Conservation (phyloP, 2,113 vertebrate genomes). For the Trogon melanurus region DNA sequence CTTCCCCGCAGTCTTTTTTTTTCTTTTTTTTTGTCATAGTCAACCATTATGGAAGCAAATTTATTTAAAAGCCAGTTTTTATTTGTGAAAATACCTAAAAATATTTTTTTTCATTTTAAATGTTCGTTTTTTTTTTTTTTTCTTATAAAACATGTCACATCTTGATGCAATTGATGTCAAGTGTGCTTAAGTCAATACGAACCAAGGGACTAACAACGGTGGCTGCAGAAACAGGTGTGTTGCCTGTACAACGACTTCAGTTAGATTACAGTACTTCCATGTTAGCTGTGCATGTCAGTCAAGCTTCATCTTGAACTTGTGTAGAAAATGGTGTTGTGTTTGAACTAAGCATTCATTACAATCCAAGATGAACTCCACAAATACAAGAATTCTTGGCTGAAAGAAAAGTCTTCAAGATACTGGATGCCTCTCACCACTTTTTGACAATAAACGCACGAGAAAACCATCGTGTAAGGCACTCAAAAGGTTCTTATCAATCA, state of each 20-base stretch:
- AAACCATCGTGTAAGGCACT: slow-evolving; percentile 99
- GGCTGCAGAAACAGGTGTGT: slow-evolving; percentile 87
- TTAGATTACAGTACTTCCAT: slow-evolving; percentile 81
- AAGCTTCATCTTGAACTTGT: slow-evolving; percentile 77
- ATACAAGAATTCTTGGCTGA: slow-evolving; percentile 84
- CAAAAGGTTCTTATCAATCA: slow-evolving; percentile 96
- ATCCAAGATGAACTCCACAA: slow-evolving; percentile 83
- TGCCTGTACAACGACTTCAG: slow-evolving; percentile 82
- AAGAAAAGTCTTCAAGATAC: slow-evolving; percentile 87
- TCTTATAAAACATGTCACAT: slow-evolving; percentile 94
- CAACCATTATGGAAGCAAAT: slow-evolving; percentile 95
- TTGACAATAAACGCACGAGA: slow-evolving; percentile 87
- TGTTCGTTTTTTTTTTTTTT: slow-evolving; percentile 76
- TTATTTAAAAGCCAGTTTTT: slow-evolving; percentile 98
- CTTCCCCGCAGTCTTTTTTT: slow-evolving; percentile 77
- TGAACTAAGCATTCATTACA: slow-evolving; percentile 78
- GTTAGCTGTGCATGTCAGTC: slow-evolving; percentile 85
- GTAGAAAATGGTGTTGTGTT: slow-evolving; percentile 82
- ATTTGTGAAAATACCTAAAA: slow-evolving; percentile 99
- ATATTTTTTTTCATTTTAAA: slow-evolving; percentile 88
- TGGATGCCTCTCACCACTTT: slow-evolving; percentile 88
- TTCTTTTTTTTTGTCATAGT: slow-evolving; percentile 70
- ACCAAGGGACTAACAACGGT: slow-evolving; percentile 88
- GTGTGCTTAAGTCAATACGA: slow-evolving; percentile 98
- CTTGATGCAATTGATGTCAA: slow-evolving; percentile 94